Evolutionary conservation across 2,888 invertebrate genomes (phyloP).

Genomic region (Chydorus sphaericus): DNA sequence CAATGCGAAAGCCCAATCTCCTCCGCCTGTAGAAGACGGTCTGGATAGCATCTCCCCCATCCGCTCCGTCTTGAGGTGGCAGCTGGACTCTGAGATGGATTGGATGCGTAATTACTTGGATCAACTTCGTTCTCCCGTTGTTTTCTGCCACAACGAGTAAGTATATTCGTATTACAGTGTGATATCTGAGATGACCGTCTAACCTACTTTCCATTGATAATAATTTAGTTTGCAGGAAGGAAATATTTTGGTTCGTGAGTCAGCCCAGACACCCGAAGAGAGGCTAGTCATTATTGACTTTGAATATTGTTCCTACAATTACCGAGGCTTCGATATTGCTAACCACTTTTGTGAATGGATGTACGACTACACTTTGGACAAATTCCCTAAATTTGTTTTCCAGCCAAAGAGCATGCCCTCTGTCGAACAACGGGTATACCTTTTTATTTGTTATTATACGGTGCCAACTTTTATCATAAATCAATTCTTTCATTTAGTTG

Average conservation of each 20-base stretch:
- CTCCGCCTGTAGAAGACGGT: background rate
- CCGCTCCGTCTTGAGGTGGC: slow-evolving; percentile 31
- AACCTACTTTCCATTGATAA: background rate
- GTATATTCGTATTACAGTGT: background rate
- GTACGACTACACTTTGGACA: slow-evolving; percentile 67
- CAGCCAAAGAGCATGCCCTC: slow-evolving; percentile 53
- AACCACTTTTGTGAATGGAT: slow-evolving; percentile 90
- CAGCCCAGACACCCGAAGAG: slow-evolving; percentile 26
- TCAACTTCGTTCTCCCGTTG: slow-evolving; percentile 54
- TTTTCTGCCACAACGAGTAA: slow-evolving; percentile 81
- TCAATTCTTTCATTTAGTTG: slow-evolving; percentile 25
- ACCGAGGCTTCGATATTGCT: slow-evolving; percentile 81
- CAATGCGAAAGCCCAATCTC: slow-evolving; percentile 3
- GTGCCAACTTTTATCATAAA: background rate
- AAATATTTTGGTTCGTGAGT: slow-evolving; percentile 43
- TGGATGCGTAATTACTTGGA: slow-evolving; percentile 45
- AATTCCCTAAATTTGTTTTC: slow-evolving; percentile 61
- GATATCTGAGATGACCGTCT: background rate
- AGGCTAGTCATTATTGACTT: slow-evolving; percentile 69
- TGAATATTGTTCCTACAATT: slow-evolving; percentile 91
- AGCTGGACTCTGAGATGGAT: slow-evolving; percentile 48
- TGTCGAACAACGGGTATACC: slow-evolving; percentile 55
- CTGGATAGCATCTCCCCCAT: background rate
- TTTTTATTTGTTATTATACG: background rate
- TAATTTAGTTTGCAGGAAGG: slow-evolving; percentile 59